These are phyloP conservation scores for Drosophila kikkawai DNA, from an alignment of 1,140 invertebrate species.

Conservation along the genomic window DNA sequence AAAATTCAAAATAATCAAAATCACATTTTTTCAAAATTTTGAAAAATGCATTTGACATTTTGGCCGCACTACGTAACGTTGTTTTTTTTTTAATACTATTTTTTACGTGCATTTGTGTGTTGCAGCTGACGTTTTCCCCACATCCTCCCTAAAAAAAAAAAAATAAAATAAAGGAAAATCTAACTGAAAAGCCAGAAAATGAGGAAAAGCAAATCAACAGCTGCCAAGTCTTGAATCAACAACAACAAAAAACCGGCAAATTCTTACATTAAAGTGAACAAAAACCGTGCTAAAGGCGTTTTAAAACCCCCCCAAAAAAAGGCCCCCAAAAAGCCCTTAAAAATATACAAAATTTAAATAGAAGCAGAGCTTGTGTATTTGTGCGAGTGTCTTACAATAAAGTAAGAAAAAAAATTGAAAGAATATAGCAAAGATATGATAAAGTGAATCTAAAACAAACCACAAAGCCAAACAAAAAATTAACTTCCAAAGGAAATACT, in stretches of 20 bases:
- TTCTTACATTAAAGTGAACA: constrained; percentile 14
- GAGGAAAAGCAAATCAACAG: constrained; percentile 26
- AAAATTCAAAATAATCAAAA: background rate
- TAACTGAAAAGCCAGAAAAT: constrained; percentile 38
- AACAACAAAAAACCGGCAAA: constrained; percentile 21
- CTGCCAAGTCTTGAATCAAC: constrained; percentile 38
- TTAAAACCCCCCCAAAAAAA: background rate
- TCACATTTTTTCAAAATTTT: background rate
- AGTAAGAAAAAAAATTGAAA: background rate
- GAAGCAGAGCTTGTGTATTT: constrained; percentile 21
- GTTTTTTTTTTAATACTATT: constrained; percentile 25
- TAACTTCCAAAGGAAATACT: constrained; percentile 12
- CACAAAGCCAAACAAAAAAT: constrained; percentile 1
- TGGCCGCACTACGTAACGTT: constrained; percentile 1
- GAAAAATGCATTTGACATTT: constrained; percentile 25
- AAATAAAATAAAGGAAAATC: constrained; percentile 8
- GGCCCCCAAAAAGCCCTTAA: background rate
- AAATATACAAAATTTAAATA: constrained; percentile 21
- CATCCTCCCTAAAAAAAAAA: constrained; percentile 13
- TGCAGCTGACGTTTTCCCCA: constrained; percentile 35
- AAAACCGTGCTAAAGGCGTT: constrained; percentile 12
- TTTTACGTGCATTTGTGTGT: constrained; percentile 34
- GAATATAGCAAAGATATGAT: background rate
- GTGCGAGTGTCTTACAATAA: constrained; percentile 23
- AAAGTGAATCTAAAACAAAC: constrained; percentile 26